phyloP scores from a whole-genome alignment of 2,888 invertebrate genomes.

The Vesta saturnalis region DNA sequence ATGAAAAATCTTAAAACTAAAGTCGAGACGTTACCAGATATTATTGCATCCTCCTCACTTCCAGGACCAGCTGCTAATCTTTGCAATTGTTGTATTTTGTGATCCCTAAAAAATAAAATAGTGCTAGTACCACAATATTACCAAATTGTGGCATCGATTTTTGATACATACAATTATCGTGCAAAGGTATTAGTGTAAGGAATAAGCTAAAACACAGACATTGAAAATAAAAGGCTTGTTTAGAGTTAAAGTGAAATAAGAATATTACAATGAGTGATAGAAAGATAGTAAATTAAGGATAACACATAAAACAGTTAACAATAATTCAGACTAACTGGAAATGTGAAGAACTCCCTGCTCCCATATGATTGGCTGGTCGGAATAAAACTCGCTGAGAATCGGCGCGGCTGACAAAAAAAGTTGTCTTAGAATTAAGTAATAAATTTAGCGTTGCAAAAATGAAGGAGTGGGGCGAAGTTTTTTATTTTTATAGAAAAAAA shows the following conservation, averaged over 20 bases:
- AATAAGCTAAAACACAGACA: slow-evolving; percentile 20
- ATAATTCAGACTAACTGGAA: slow-evolving; percentile 72
- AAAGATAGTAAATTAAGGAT: slow-evolving; percentile 25
- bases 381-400: slow-evolving; percentile 80
- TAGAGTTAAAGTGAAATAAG: slow-evolving; percentile 12
- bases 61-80: slow-evolving; percentile 72
- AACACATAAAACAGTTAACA: slow-evolving; percentile 5
- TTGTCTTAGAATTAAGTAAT: slow-evolving; percentile 38
- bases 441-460: slow-evolving; percentile 40
- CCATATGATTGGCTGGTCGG: slow-evolving; percentile 78
- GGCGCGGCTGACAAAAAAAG: slow-evolving; percentile 70
- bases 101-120: slow-evolving; percentile 76
- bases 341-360: slow-evolving; percentile 71
- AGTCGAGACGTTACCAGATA: slow-evolving; percentile 70
- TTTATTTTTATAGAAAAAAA: slow-evolving; percentile 14
- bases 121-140: slow-evolving; percentile 36
- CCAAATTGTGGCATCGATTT: not conserved
- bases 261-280: slow-evolving; percentile 22
- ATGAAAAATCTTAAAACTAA: not conserved
- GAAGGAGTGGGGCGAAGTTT: slow-evolving; percentile 12
- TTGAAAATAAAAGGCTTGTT: slow-evolving; percentile 14
- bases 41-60: slow-evolving; percentile 79
- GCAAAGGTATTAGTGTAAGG: not conserved
- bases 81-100: slow-evolving; percentile 81
- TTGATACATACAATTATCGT: not conserved